A percentile compares a stretch with the other conserved stretches of the same genome.
These are phyloP conservation scores for Pogoniulus pusillus DNA, from an alignment of 2,797 vertebrate species.

Conservation along the genomic window DNA sequence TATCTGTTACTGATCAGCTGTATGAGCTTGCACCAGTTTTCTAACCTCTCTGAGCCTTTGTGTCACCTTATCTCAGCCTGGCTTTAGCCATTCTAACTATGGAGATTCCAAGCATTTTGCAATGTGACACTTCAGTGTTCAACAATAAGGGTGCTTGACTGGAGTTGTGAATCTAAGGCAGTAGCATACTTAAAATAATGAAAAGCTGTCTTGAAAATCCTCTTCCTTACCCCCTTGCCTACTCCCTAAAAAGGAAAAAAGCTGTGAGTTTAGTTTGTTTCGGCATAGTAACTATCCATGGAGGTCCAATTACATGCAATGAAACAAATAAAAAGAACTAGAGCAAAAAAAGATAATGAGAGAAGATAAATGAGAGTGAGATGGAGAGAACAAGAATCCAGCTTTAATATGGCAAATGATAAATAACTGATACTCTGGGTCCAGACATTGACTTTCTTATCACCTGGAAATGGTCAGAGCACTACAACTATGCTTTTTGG, in stretches of 20 bases:
- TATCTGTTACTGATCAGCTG: slow-evolving; percentile 42
- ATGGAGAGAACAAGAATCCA: neutral
- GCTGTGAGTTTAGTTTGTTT: neutral
- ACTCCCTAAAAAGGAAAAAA: neutral
- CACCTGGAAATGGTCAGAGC: neutral
- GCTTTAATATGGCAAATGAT: neutral
- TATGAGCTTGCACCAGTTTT: neutral
- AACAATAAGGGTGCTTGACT: neutral
- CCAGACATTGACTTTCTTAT: neutral
- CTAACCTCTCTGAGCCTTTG: slow-evolving; percentile 1
- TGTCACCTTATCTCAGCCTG: slow-evolving; percentile 19
- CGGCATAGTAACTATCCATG: neutral
- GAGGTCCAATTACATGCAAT: neutral
- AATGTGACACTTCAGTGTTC: neutral
- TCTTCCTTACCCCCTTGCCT: neutral
- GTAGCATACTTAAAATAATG: neutral
- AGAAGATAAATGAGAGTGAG: neutral
- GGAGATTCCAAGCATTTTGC: neutral
- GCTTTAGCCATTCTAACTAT: neutral
- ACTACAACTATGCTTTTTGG: neutral
- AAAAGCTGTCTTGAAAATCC: neutral
- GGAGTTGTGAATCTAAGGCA: neutral
- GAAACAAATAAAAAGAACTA: neutral
- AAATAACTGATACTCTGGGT: neutral
- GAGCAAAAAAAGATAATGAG: neutral